Evolutionary conservation across 2,113 vertebrate species (phyloP), one percentile per base, ranked within the genome.

Genomic region (Cephalopholis sonnerati): DNA sequence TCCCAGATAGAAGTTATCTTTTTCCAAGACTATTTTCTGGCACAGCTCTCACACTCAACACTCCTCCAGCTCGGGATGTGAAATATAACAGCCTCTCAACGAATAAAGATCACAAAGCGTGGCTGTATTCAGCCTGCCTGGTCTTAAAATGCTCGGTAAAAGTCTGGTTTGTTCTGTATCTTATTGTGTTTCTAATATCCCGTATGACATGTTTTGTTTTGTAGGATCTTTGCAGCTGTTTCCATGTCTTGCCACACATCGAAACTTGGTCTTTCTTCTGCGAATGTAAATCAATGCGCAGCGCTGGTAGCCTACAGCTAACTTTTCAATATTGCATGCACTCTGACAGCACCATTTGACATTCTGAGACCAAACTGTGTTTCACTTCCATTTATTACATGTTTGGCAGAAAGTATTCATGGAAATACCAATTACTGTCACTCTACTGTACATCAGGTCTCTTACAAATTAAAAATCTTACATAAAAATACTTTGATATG

Each of bases 241-340:
- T 50, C 2, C 55, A 22, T 11, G 32, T 53, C 48, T 51, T 25
- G n/a, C 29, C n/a, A 9, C 29, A 48, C 51, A 61, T 6, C 48
- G 22, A 64, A 77, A 51, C 55, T n/a, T 22, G 7, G 17, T 16
- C 44, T 24, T 65, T 61, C 66, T 41, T 39, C 58, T 62, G 32
- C 20, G n/a, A 18, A 73, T 86, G 67, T 68, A 63, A 82, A 81
- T 83, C 50, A 68, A 18, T 39, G 61, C 3, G 3, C 29, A 68
- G 17, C 20, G 11, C 12, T 0, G 8, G 41, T 69, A 50, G 74
- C 87, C 80, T 61, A 32, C 63, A 87, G 85, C 80, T 58, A 79
- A 74, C 74, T 29, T 78, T 79, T 88, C 17, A 87, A 87, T 83
- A 73, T 22, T 86, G 66, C 3, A 91, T 58, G 77, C 51, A 50